Evolutionary conservation across 2,888 invertebrate species (phyloP), one percentile per base, ranked within the genome.

Genomic region (Mylabris sibirica): DNA sequence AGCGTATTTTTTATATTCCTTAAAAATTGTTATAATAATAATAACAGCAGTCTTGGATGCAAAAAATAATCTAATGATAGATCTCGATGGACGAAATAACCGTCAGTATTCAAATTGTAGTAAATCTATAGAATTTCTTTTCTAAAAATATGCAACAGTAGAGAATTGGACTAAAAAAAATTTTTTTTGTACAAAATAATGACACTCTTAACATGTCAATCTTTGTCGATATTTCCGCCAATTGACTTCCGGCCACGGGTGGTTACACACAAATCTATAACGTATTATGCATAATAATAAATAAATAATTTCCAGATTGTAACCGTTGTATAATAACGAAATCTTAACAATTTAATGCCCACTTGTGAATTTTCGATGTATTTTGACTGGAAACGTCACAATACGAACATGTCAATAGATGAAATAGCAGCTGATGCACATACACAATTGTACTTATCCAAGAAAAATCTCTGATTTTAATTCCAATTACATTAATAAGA

Each of bases 361-460:
- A 69, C 66, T 73, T 69, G 74, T 76, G 76, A 73, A 72, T 76
- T 44, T 44, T 44, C 41, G n/a, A 20, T 49, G 9, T 80, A 80
- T 80, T 80, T 80, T 79, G 78, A 79, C 78, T 73, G 69, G 74
- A 75, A 49, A 75, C 72, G 78, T 79, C 79, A 80, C 79, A 79
- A 79, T 79, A 79, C 75, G 75, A 70, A 75, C 69, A 78, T 75
- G 78, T 78, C 78, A 78, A 73, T 59, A 49, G 65, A 30, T 8
- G 30, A 20, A 60, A 65, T 44, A 26, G 64, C 60, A 49, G 57
- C 49, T 49, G 49, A 49, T 49, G 49, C 49, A 49, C 12, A 17
- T 17, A 3, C 20, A 49, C 49, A 49, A 49, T 49, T 49, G 44
- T 17, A 49, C 44, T 49, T 49, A 49, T 49, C 44, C 1, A 2